Evolutionary conservation across 1,140 invertebrate genomes (phyloP), one percentile per base, ranked within the genome.

Genomic region (Neocloeon triangulifer): DNA sequence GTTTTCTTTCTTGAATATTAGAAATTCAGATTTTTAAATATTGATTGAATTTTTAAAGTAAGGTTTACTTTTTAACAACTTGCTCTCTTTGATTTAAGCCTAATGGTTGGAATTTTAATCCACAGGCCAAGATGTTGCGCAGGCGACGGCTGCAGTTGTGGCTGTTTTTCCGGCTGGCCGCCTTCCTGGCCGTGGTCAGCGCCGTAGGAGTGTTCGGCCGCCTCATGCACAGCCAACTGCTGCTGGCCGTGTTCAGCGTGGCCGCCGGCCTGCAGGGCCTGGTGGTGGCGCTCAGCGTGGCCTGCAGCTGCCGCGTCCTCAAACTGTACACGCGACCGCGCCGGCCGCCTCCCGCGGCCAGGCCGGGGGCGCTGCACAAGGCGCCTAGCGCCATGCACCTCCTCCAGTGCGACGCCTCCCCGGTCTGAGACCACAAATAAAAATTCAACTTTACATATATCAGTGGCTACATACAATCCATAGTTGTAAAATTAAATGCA

Each of bases 261-360:
- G 45, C 47, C 13, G 55, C 58, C 37, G 42, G 44, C 6, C 43
- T 60, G 39, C 59, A 70, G 51, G 68, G 68, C 16, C 56, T 69
- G 21, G 50, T 64, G 19, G 58, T 69, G 7, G 61, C 68, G 3
- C 47, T 71, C 36, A 56, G 64, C 31, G 66, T 69, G 31, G 66
- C 66, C 5, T 70, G 68, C 46, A 70, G 70, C 47, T 69, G 64
- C 46, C 56, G 60, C 44, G 58, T 64, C 19, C 44, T 64, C 20
- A 61, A 61, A 38, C 47, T 62, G 19, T 64, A 64, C 43, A 54
- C 59, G 17, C 37, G 45, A 33, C 37, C 43, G 14, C 30, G 40
- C n/a, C n/a, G n/a, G n/a, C n/a, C n/a, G n/a, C n/a, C n/a, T n/a
- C n/a, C 13, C 22, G 38, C 6, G 15, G 15, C 25, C 3, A 7